A percentile compares a stretch with the other conserved stretches of the same genome.
phyloP scores from a whole-genome alignment of 2,797 vertebrate genomes.

The Triplophysa yarkandensis region DNA sequence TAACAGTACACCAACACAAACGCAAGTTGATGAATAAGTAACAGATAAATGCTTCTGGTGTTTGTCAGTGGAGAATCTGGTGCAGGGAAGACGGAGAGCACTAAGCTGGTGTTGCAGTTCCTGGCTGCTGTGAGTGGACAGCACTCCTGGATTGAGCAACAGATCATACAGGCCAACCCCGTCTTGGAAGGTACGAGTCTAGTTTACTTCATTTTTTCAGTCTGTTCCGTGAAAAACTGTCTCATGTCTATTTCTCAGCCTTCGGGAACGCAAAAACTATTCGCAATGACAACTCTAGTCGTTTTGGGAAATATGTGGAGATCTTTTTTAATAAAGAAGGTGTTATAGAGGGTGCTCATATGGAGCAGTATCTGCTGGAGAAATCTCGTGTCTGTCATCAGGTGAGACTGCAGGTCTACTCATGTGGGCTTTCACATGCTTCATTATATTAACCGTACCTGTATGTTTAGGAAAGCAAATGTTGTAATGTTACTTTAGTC shows the following conservation, averaged over 20 bases:
- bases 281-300: slow-evolving; percentile 95
- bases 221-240: slow-evolving; percentile 8
- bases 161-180: slow-evolving; percentile 93
- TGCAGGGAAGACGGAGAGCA: slow-evolving; percentile 95
- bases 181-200: slow-evolving; percentile 86
- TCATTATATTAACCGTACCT: too few species aligned
- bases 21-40: background rate
- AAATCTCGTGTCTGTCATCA: slow-evolving; percentile 95
- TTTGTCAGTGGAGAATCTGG: slow-evolving; percentile 90
- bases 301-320: slow-evolving; percentile 96
- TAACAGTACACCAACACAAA: background rate
- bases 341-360: slow-evolving; percentile 85
- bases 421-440: background rate
- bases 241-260: slow-evolving; percentile 69
- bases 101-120: slow-evolving; percentile 92
- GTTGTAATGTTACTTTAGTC: background rate
- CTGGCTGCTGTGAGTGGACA: slow-evolving; percentile 88
- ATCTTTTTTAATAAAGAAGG: slow-evolving; percentile 85
- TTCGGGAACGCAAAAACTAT: slow-evolving; percentile 96
- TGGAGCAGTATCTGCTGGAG: slow-evolving; percentile 95
- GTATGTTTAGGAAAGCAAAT: background rate
- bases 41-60: background rate
- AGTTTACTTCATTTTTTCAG: background rate
- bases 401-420: slow-evolving; percentile 67
- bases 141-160: slow-evolving; percentile 88